Conservation (phyloP, 2,888 invertebrate genomes). For the Syrphus vitripennis region DNA sequence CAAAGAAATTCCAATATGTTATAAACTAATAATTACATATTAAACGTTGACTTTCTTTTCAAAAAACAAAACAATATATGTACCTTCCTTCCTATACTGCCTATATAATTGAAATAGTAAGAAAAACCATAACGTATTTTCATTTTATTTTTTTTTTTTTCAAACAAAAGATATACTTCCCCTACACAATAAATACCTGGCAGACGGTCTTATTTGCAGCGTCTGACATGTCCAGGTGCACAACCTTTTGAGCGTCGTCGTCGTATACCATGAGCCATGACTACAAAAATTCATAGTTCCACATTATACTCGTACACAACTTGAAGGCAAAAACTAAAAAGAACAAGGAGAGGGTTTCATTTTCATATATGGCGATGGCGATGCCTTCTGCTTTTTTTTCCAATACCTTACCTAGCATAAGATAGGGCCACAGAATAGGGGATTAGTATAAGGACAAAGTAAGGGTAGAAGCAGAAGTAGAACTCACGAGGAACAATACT, state of each 20-base stretch:
- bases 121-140: neutral
- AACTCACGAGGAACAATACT: constrained; percentile 32
- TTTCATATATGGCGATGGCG: no score
- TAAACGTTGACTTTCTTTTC: no score
- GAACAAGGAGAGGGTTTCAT: constrained; percentile 24
- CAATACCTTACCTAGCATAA: no score
- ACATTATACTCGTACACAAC: no score
- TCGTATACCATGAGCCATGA: no score
- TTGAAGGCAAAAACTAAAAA: constrained; percentile 8
- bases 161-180: neutral
- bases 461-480: constrained; percentile 47
- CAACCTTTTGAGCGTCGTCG: constrained; percentile 48
- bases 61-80: no score
- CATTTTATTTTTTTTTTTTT: no score
- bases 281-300: constrained; percentile 37
- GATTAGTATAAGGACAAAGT: constrained; percentile 39
- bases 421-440: constrained; percentile 43
- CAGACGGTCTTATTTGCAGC: constrained; percentile 14
- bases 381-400: constrained; percentile 48
- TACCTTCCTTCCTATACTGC: neutral
- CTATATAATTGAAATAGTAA: no score
- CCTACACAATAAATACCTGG: constrained; percentile 26
- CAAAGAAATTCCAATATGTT: no score
- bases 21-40: no score
- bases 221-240: constrained; percentile 54